Base-by-base conservation (phyloP, 2,888 invertebrate species). In the Gibbula magus region DNA sequence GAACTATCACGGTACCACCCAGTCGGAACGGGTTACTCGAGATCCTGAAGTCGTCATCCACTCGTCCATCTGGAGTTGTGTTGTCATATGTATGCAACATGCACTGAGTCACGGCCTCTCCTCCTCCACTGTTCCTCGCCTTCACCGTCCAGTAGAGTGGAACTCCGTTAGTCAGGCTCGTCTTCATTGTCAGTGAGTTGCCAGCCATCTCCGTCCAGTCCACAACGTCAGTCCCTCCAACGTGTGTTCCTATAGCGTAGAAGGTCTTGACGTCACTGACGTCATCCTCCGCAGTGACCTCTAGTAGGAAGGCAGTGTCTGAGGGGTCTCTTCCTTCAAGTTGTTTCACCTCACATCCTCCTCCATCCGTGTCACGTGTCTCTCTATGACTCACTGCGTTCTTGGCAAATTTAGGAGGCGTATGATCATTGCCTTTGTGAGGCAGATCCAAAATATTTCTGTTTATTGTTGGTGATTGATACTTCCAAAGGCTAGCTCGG, bases 401-500 rank as follows among this genome's bases (percentile, higher is more conserved):
- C 16, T 22, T 13, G 16, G 53, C 35, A 54, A 82, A 79, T 52
- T 35, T 4, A 16, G 87, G 86, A 13, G 85, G 84, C 0, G 84
- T 85, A 0, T 78, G 73, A 29, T 87, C 87, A 4, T 82, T 79
- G 8, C 83, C 82, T 0, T 79, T 67, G n/a, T 80, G 82, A 5
- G 81, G 82, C 51, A 73, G 82, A 2, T 77, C 75, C 35, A 87
- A 86, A 18, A 88, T 84, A 52, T 86, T 87, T 22, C 67, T 80
- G 8, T 45, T 66, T 8, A 86, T 85, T 25, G 83, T 79, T 22
- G 81, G 77, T 1, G 76, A 76, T 8, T 77, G 18, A 54, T 85
- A 88, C 22, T 82, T 22, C 87, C 87, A 88, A 0, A 88, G 77
- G 0, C 66, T 77, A 0, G 80, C 86, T 76, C 86, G 83, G 75